phyloP scores from a whole-genome alignment of 2,797 vertebrate genomes.

The Oophaga sylvatica region DNA sequence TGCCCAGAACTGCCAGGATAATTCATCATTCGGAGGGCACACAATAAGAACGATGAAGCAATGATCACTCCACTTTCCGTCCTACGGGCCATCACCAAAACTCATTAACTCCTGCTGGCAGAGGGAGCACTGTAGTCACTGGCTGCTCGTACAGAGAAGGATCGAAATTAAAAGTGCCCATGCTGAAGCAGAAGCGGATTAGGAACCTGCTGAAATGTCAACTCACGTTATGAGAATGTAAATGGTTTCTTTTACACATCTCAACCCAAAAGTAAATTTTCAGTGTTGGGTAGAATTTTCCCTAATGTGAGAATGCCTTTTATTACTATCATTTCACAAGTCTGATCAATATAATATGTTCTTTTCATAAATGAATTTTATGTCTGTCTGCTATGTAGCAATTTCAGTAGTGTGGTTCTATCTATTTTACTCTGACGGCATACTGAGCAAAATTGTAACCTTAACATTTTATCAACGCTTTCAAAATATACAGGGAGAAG shows the following conservation, averaged over 20 bases:
- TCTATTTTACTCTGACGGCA: conserved; percentile 31
- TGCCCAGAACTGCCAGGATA: too few relatives aligned
- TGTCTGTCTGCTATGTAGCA: conserved; percentile 1
- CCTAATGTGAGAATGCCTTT: not conserved
- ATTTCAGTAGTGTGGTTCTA: conserved; percentile 1
- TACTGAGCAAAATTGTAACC: not conserved
- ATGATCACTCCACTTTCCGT: not conserved
- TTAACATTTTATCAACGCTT: conserved; percentile 3
- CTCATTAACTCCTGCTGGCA: not conserved
- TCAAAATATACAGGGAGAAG: conserved; percentile 9
- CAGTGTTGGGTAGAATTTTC: not conserved
- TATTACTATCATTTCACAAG: conserved; percentile 22
- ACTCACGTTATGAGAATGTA: not conserved
- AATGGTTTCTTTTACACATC: conserved; percentile 6
- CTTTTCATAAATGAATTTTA: conserved; percentile 4
- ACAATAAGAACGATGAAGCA: not conserved
- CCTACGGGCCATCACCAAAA: not conserved
- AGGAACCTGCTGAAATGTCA: not conserved
- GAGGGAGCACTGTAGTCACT: not conserved
- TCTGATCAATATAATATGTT: conserved; percentile 12
- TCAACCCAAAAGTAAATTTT: conserved; percentile 1
- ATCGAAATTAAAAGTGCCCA: not conserved
- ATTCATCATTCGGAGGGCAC: not conserved
- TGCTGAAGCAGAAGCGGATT: not conserved
- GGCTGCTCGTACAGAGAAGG: not conserved